These are phyloP conservation scores for Myotis yumanensis DNA, from an alignment of 2,113 vertebrate genomes.

Conservation along the genomic window DNA sequence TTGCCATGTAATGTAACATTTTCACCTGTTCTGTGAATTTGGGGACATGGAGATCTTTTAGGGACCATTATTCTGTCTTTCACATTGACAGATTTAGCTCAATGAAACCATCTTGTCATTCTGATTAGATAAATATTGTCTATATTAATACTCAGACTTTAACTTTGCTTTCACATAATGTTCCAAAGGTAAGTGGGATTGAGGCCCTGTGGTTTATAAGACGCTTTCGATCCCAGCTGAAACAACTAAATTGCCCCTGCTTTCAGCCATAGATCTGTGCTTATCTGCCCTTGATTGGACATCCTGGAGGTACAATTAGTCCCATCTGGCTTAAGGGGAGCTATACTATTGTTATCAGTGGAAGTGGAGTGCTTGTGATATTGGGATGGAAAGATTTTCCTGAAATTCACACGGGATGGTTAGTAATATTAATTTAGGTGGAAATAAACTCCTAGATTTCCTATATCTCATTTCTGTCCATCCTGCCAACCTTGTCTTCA, in stretches of 20 bases:
- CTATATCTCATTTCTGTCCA: too few relatives aligned
- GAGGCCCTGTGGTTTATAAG: background rate
- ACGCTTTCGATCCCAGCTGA: background rate
- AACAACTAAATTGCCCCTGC: background rate
- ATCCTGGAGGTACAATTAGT: background rate
- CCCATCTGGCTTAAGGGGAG: background rate
- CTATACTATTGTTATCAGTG: background rate
- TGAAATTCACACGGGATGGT: too few relatives aligned
- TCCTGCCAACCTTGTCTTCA: too few relatives aligned
- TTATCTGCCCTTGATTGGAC: background rate
- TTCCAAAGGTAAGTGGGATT: background rate
- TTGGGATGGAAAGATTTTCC: too few relatives aligned
- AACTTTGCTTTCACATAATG: background rate
- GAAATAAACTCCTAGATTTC: too few relatives aligned
- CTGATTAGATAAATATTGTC: background rate
- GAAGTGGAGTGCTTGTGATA: too few relatives aligned
- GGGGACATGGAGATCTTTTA: background rate
- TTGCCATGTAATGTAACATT: background rate
- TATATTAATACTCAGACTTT: background rate
- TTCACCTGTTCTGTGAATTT: background rate
- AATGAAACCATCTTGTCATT: background rate
- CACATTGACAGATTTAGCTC: background rate
- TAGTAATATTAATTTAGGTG: too few relatives aligned
- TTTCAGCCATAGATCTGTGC: background rate
- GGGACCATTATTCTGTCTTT: fast-evolving